Evolutionary conservation across 2,888 invertebrate species (phyloP), one percentile per base, ranked within the genome.

Genomic region (Drosophila rubida): DNA sequence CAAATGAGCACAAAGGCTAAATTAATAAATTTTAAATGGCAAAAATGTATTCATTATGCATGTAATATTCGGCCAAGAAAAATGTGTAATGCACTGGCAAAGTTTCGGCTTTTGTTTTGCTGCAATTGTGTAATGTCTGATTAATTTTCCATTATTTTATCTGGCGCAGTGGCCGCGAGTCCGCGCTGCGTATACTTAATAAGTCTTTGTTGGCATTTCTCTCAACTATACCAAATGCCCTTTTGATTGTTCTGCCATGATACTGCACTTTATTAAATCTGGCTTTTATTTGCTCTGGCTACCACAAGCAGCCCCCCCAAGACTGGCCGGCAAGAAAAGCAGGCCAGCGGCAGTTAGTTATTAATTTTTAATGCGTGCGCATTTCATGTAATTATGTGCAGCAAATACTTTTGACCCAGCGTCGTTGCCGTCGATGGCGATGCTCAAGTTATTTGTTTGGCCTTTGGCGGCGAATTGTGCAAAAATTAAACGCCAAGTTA

Each of bases 291-390:
- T 65, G 44, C 42, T 50, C 60, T 27, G 8, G 32, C n/a, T 48
- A 46, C 42, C 55, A 62, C 51, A 25, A 25, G 2, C 5, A 25
- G 7, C 8, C 23, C 9, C 27, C 25, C n/a, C 5, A 25, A 25
- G 13, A 7, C 9, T 9, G 4, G 14, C 19, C 7, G 7, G 13
- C 3, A 13, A 39, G 14, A 19, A 3, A 25, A 27, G 19, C n/a
- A 8, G 35, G 25, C 35, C 53, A 41, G 66, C 51, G 77, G 81
- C 84, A 87, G 80, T 71, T 75, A 84, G 87, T 81, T 81, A 81
- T 81, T 81, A 84, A 81, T 84, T 87, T 84, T 87, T 78, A 87
- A 84, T 84, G 81, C 81, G 87, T 75, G 44, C 68, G 57, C 81
- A 81, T 75, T 81, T 84, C 61, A 75, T 68, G 67, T 84, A 87